Percentiles rank a stretch among this genome's conserved stretches.
These are phyloP conservation scores for Procavia capensis DNA, from an alignment of 2,113 vertebrate species.

Conservation along the genomic window DNA sequence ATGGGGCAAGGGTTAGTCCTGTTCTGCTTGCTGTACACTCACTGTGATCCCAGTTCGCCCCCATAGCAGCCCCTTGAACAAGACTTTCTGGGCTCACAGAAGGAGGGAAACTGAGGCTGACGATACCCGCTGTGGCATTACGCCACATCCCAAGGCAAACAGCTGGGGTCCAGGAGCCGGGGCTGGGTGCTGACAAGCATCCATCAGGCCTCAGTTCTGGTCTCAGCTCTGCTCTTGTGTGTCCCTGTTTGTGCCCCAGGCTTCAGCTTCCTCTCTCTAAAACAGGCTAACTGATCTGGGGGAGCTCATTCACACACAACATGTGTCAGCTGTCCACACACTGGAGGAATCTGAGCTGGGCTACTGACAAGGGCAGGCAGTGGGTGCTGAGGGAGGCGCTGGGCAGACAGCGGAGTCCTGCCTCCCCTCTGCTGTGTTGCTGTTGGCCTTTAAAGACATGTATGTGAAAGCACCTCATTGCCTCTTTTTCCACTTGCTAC, in stretches of 20 bases:
- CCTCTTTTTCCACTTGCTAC: constrained; percentile 57
- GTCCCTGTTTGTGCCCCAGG: not conserved
- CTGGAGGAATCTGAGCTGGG: not conserved
- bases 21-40: not conserved
- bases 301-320: not conserved
- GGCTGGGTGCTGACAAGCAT: not conserved
- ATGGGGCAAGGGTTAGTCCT: not conserved
- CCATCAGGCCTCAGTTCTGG: not conserved
- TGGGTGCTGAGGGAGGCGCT: not conserved
- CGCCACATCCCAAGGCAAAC: not conserved
- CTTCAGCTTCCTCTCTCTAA: constrained; percentile 10
- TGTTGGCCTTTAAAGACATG: not conserved
- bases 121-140: not conserved
- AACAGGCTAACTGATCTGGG: not conserved
- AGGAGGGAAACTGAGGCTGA: not conserved
- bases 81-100: not conserved
- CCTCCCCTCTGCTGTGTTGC: not conserved
- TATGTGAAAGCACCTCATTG: not conserved
- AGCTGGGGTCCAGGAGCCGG: not conserved
- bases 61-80: not conserved
- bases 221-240: not conserved
- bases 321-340: not conserved
- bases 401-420: not conserved
- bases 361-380: not conserved
- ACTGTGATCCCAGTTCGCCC: not conserved